Evolutionary conservation across 2,113 vertebrate genomes (phyloP).

Genomic region (Melierax canorus): DNA sequence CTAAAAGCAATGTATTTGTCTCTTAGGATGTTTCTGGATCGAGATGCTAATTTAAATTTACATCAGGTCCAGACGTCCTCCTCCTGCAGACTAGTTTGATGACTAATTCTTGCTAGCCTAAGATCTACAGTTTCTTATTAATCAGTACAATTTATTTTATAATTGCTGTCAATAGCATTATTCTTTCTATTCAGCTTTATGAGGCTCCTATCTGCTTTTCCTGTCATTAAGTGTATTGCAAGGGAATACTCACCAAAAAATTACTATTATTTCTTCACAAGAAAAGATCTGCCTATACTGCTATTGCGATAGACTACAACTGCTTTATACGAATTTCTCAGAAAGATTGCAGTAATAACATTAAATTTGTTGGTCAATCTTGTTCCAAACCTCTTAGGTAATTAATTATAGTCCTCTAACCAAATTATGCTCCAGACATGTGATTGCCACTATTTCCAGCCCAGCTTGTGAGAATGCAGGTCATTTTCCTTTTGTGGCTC

Average conservation of each 20-base stretch:
- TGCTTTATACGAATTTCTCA: not conserved
- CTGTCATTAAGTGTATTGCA: not conserved
- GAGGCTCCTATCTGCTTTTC: not conserved
- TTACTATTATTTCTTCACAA: not conserved
- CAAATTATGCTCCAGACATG: not conserved
- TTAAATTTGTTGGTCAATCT: not conserved
- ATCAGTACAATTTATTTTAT: not conserved
- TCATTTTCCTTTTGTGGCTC: not conserved
- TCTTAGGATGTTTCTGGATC: not conserved
- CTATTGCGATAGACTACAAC: not conserved
- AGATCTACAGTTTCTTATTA: not conserved
- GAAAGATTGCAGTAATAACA: not conserved
- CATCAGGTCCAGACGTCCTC: not conserved
- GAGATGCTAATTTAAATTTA: not conserved
- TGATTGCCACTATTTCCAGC: not conserved
- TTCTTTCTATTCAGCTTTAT: not conserved
- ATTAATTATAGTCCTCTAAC: not conserved
- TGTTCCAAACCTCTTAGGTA: not conserved
- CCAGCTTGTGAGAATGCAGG: not conserved
- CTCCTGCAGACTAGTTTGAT: not conserved
- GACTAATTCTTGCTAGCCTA: not conserved
- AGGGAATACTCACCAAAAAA: not conserved
- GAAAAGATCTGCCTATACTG: not conserved
- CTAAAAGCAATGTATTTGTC: not conserved
- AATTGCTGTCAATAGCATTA: not conserved